phyloP scores from a whole-genome alignment of 2,888 invertebrate genomes.

The Dione vanillae region DNA sequence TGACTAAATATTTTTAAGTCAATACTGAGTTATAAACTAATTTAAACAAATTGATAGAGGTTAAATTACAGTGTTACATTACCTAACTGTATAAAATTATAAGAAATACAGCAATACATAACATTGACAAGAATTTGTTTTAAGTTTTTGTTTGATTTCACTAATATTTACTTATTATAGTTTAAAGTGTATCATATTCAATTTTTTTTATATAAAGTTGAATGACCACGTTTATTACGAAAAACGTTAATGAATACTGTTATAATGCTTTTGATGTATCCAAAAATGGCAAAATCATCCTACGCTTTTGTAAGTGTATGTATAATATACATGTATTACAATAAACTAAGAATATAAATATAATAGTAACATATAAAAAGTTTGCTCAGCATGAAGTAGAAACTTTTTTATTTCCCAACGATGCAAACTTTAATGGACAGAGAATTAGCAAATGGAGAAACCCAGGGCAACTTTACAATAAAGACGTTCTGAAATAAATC shows the following conservation, averaged over 20 bases:
- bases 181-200: neutral
- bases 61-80: slow-evolving; percentile 30
- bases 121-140: too few relatives aligned
- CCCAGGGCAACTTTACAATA: neutral
- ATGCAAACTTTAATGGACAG: slow-evolving; percentile 1
- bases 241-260: slow-evolving; percentile 11
- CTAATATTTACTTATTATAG: too few relatives aligned
- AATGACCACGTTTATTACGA: slow-evolving; percentile 11
- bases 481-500: neutral
- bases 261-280: slow-evolving; percentile 25
- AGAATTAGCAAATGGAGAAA: neutral
- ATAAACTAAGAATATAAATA: neutral
- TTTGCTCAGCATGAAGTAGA: neutral
- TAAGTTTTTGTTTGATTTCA: too few relatives aligned
- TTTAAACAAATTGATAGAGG: slow-evolving; percentile 30
- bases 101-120: neutral
- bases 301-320: slow-evolving; percentile 4
- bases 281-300: slow-evolving; percentile 22
- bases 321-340: neutral
- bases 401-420: neutral
- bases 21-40: slow-evolving; percentile 21
- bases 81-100: neutral
- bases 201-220: neutral
- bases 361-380: neutral
- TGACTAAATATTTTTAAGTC: neutral